Evolutionary conservation across 1,140 invertebrate species (phyloP).

Genomic region (Cydia fagiglandana): DNA sequence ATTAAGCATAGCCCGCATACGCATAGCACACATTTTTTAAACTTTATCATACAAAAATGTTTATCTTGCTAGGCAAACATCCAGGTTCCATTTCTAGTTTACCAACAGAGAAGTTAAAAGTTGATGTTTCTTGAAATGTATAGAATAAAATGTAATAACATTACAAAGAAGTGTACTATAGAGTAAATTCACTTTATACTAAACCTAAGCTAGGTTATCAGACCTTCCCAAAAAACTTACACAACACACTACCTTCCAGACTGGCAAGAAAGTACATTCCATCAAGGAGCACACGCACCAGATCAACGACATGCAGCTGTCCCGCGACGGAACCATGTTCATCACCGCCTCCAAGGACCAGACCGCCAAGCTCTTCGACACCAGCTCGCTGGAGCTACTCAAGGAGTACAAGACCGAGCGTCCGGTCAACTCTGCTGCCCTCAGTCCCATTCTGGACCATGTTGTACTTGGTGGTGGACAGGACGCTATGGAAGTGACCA

Average conservation of each 20-base stretch:
- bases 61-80: too few species aligned
- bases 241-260: slow-evolving; percentile 76
- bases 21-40: too few species aligned
- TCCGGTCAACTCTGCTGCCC: slow-evolving; percentile 97
- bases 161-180: too few species aligned
- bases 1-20: too few species aligned
- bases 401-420: slow-evolving; percentile 98
- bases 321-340: slow-evolving; percentile 96
- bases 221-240: neutral
- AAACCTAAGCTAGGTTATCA: too few species aligned
- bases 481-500: slow-evolving; percentile 99
- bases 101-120: too few species aligned
- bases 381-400: slow-evolving; percentile 88
- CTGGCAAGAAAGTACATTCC: slow-evolving; percentile 88
- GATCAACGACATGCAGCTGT: slow-evolving; percentile 98
- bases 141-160: too few species aligned
- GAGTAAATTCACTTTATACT: too few species aligned
- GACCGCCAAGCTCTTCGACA: slow-evolving; percentile 96
- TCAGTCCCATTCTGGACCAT: slow-evolving; percentile 96
- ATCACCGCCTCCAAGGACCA: slow-evolving; percentile 97
- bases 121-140: too few species aligned
- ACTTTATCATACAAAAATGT: too few species aligned
- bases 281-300: slow-evolving; percentile 89
- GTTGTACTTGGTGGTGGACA: slow-evolving; percentile 98
- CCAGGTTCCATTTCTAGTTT: too few species aligned